Conservation (phyloP, 2,113 vertebrate genomes). For the Eurystomus gularis region DNA sequence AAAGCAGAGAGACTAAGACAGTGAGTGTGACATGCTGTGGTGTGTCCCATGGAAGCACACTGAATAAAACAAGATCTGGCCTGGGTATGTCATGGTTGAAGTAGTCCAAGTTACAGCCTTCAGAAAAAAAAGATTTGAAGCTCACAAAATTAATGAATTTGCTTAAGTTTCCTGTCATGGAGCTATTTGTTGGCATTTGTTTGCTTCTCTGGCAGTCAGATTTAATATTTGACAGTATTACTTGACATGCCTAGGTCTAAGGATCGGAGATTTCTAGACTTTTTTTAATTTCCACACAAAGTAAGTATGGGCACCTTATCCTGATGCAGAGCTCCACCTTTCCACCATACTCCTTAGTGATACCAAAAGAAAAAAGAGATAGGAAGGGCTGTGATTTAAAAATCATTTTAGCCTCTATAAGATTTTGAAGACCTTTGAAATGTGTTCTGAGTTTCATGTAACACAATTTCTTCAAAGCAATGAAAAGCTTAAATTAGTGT, state of each 20-base stretch:
- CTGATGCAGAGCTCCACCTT: not conserved
- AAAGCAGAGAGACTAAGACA: not conserved
- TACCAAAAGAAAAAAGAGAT: not conserved
- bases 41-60: not conserved
- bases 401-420: not conserved
- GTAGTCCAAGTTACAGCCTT: not conserved
- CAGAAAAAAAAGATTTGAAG: not conserved
- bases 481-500: slow-evolving; percentile 20
- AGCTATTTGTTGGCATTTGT: not conserved
- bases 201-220: not conserved
- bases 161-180: not conserved
- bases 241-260: not conserved
- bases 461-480: not conserved
- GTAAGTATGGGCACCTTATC: not conserved
- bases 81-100: not conserved
- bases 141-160: not conserved
- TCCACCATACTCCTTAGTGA: not conserved
- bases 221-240: not conserved
- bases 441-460: not conserved
- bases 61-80: not conserved
- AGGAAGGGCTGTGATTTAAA: not conserved
- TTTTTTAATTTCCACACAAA: not conserved
- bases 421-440: not conserved
- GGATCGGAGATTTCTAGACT: not conserved
- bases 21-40: fast-evolving